Evolutionary conservation across 2,113 vertebrate species (phyloP), one percentile per base, ranked within the genome.

Genomic region (Myotis lucifugus): DNA sequence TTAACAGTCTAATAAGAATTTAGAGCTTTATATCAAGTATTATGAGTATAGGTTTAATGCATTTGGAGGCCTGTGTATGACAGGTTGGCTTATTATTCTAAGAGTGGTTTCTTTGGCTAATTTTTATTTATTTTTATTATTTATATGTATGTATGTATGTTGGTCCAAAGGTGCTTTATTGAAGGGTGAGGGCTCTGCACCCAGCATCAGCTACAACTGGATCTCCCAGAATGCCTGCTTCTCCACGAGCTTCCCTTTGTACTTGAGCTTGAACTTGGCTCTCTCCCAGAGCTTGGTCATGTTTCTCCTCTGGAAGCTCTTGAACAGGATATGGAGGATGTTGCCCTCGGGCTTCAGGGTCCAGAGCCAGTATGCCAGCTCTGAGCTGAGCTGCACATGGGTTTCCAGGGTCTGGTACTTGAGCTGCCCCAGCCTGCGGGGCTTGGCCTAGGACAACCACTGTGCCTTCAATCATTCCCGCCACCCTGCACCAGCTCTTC

Each of bases 251-350:
- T 99, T 99, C 97, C 99, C 48, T 86, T 99, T 99, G 96, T 98
- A 98, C 86, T 98, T 99, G 96, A 99, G 98, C 97, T 98, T 99
- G 98, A 99, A 99, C 99, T 99, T 99, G 96, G 99, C 99, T 97
- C 99, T 94, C 42, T 99, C 99, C 77, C 99, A 97, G 1, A 99
- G 99, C 95, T 99, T 99, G 0, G 99, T 99, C 93, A 99, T 97
- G 97, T 99, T 99, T 76, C 99, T 99, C 97, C 98, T 99, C 98
- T 99, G 99, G 52, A 99, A 97, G 94, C 99, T 99, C 98, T 99
- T 99, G 98, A 99, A 99, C 6, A 99, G 98, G 93, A 99, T 99
- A 3, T 97, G 98, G 93, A 99, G 98, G 70, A 99, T 77, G 85
- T 98, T 99, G 97, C 99, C 99, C 98, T 99, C 99, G 25, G 99